Base-by-base conservation (phyloP, 2,113 vertebrate genomes). In the Rostratula benghalensis region DNA sequence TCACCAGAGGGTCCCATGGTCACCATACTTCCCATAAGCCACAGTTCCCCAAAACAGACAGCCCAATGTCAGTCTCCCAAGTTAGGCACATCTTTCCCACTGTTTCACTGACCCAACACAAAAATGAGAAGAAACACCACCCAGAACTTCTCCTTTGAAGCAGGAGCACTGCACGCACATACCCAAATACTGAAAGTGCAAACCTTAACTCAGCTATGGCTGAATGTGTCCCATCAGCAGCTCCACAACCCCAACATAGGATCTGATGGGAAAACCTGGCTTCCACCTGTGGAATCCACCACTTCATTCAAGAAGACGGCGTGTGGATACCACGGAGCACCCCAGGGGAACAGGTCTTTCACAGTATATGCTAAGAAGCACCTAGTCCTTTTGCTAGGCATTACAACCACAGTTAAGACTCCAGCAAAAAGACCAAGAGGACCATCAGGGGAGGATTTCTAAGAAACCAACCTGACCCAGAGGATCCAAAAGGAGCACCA, bases 301-400 rank as follows among this genome's bases (percentile, higher is more conserved):
- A 18, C 21, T 76, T 69, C 68, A 86, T 76, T 45, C 59, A 61
- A 77, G 54, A 91, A 82, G 73, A 7, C n/a, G 41, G 43, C 82
- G 31, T 3, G 39, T 0, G 1, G 70, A 50, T 0, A 4, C 33
- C 51, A 56, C 3, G 33, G 21, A 76, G 75, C 27, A 57, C 11
- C 9, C 15, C 41, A 64, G 37, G 27, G 25, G 15, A 83, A 75
- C 0, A 0, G 4, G 37, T 3, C 39, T 68, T 54, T 64, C 35
- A 31, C 2, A 1, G 9, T 20, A 39, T 2, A 20, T 1, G 3
- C 18, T n/a, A 23, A 51, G 57, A 23, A 94, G 30, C 27, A 17
- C n/a, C 17, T 19, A 6, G 6, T 45, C 51, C 54, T 71, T 75
- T 46, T 61, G 61, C 88, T 56, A 64, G 28, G 7, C 45, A 67